These are phyloP conservation scores for Phengaris arion DNA, from an alignment of 2,888 invertebrate species.

Conservation along the genomic window DNA sequence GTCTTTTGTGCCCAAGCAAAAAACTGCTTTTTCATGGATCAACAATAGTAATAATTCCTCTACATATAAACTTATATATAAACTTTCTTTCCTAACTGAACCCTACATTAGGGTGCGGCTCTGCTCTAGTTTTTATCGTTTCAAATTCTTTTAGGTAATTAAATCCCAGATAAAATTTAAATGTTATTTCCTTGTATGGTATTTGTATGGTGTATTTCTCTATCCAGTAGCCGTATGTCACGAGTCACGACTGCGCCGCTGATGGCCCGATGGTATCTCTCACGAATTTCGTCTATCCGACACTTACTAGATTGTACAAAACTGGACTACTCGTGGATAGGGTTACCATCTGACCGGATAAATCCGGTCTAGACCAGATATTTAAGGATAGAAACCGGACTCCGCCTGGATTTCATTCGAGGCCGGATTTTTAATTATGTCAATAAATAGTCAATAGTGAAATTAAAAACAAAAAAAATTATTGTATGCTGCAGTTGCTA, in stretches of 20 bases:
- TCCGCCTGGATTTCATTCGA: no score
- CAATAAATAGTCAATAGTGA: no score
- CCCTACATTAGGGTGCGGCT: background rate
- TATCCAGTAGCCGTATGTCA: conserved; percentile 45
- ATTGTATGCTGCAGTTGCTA: no score
- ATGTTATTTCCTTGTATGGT: conserved; percentile 23
- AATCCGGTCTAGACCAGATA: no score
- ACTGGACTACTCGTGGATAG: conserved; percentile 13
- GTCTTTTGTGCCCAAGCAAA: no score
- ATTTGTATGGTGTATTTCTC: conserved; percentile 35
- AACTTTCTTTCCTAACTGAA: background rate
- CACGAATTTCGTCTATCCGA: conserved; percentile 32
- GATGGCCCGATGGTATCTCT: conserved; percentile 49
- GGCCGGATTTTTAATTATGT: no score
- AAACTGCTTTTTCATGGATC: no score
- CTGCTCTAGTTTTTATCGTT: background rate
- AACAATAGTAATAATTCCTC: no score
- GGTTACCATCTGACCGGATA: background rate
- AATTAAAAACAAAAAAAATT: no score
- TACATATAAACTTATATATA: no score
- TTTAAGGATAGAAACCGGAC: no score
- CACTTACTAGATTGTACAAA: conserved; percentile 36
- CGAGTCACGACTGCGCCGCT: conserved; percentile 51
- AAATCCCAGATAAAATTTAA: conserved; percentile 18
- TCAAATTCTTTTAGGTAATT: conserved; percentile 22